These are phyloP conservation scores for Drosophila kambysellisi DNA, from an alignment of 2,888 invertebrate species.

Conservation along the genomic window DNA sequence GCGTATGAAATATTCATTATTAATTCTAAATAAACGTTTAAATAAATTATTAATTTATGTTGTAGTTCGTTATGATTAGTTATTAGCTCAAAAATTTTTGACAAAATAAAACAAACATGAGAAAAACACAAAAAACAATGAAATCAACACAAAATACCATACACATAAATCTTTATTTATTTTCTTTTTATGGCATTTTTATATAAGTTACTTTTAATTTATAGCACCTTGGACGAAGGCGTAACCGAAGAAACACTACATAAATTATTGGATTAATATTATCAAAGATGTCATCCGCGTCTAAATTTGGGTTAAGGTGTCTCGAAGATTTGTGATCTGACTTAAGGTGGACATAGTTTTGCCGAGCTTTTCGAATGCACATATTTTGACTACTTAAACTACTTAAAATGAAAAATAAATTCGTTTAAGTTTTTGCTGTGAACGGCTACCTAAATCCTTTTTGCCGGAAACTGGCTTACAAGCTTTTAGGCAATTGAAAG, in stretches of 20 bases:
- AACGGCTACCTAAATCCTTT: constrained; percentile 40
- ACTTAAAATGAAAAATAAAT: constrained; percentile 3
- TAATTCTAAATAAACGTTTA: constrained; percentile 75
- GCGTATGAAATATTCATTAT: constrained; percentile 72
- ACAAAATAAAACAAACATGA: constrained; percentile 68
- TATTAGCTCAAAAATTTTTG: constrained; percentile 75
- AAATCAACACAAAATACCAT: constrained; percentile 68
- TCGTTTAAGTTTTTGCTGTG: constrained; percentile 21
- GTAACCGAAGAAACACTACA: constrained; percentile 30
- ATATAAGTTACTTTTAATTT: constrained; percentile 46
- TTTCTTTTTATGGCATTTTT: constrained; percentile 39
- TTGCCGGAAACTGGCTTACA: constrained; percentile 79
- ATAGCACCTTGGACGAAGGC: constrained; percentile 26
- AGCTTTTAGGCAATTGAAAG: constrained; percentile 78
- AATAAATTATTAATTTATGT: constrained; percentile 83
- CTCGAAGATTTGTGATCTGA: background rate
- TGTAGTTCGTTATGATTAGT: constrained; percentile 83
- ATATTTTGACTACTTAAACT: background rate
- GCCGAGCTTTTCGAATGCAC: background rate
- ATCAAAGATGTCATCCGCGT: constrained; percentile 7
- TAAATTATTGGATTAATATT: constrained; percentile 57
- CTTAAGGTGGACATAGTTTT: background rate
- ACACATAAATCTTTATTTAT: constrained; percentile 62
- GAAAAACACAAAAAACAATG: constrained; percentile 54
- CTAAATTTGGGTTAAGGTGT: constrained; percentile 12